A percentile compares a stretch with the other conserved stretches of the same genome.
Conservation (phyloP, 2,797 vertebrate genomes). For the Brotula barbata region DNA sequence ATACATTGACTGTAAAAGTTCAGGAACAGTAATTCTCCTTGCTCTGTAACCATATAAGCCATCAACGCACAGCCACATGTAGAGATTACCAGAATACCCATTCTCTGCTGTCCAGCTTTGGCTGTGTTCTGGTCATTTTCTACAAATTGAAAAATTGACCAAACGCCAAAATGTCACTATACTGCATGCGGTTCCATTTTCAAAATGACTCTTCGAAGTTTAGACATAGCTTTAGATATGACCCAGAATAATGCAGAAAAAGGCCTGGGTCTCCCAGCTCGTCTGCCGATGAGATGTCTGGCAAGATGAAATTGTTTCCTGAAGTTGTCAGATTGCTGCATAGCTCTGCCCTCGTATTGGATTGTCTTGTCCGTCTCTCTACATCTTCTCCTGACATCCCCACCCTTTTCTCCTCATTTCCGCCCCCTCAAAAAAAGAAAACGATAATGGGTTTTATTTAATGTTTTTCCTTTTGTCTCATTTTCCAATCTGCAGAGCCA, state of each 20-base stretch:
- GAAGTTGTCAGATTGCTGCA: slow-evolving; percentile 71
- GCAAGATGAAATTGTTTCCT: slow-evolving; percentile 72
- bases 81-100: no score
- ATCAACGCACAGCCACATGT: slow-evolving; percentile 1
- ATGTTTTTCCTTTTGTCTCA: slow-evolving; percentile 78
- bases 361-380: slow-evolving; percentile 61
- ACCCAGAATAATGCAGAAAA: slow-evolving; percentile 34
- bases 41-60: slow-evolving; percentile 40
- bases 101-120: no score
- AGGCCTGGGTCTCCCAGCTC: slow-evolving; percentile 36
- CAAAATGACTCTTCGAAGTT: slow-evolving; percentile 45
- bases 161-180: slow-evolving; percentile 27
- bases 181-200: slow-evolving; percentile 53
- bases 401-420: slow-evolving; percentile 65
- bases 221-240: slow-evolving; percentile 46
- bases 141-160: slow-evolving; percentile 31
- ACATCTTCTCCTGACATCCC: slow-evolving; percentile 64
- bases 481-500: slow-evolving; percentile 73
- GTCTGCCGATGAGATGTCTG: slow-evolving; percentile 59
- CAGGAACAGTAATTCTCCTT: slow-evolving; percentile 39
- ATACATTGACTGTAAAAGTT: slow-evolving; percentile 18
- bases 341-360: slow-evolving; percentile 59
- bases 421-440: slow-evolving; percentile 62
- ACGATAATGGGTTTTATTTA: slow-evolving; percentile 77
- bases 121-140: slow-evolving; percentile 13